Conservation (phyloP, 2,113 vertebrate species). For the Ageneiosus marmoratus region DNA sequence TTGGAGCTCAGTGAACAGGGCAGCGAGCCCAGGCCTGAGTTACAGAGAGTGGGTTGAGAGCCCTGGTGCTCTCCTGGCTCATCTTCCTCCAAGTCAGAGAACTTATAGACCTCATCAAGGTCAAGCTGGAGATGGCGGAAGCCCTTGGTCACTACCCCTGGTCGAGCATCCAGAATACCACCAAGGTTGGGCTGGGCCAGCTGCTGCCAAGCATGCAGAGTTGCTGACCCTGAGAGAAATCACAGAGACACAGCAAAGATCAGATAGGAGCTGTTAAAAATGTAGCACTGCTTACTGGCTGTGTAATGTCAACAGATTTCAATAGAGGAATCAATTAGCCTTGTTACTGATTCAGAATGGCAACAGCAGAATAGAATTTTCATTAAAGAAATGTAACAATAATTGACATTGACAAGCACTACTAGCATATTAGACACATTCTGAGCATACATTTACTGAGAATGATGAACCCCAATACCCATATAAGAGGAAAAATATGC, state of each 20-base stretch:
- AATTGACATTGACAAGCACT: background rate
- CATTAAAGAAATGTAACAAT: background rate
- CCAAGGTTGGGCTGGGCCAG: slow-evolving; percentile 95
- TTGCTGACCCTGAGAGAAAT: slow-evolving; percentile 83
- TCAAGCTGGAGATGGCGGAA: slow-evolving; percentile 89
- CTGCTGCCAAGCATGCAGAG: slow-evolving; percentile 98
- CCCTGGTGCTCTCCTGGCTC: slow-evolving; percentile 79
- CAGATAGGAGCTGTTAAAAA: background rate
- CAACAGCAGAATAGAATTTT: background rate
- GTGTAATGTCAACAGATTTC: background rate
- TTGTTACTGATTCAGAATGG: background rate
- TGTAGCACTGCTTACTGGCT: background rate
- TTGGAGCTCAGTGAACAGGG: slow-evolving; percentile 47
- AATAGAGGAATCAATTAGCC: background rate
- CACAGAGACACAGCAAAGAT: background rate
- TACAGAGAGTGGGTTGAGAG: slow-evolving; percentile 77
- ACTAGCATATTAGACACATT: background rate
- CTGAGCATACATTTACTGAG: background rate
- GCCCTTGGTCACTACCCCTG: slow-evolving; percentile 96
- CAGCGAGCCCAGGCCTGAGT: slow-evolving; percentile 68
- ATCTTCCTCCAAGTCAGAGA: slow-evolving; percentile 96
- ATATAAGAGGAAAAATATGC: background rate
- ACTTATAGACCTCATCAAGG: slow-evolving; percentile 87
- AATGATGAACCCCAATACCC: background rate
- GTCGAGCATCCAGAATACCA: slow-evolving; percentile 89